Base-by-base conservation (phyloP, 2,888 invertebrate species). In the Anarsia innoxiella region DNA sequence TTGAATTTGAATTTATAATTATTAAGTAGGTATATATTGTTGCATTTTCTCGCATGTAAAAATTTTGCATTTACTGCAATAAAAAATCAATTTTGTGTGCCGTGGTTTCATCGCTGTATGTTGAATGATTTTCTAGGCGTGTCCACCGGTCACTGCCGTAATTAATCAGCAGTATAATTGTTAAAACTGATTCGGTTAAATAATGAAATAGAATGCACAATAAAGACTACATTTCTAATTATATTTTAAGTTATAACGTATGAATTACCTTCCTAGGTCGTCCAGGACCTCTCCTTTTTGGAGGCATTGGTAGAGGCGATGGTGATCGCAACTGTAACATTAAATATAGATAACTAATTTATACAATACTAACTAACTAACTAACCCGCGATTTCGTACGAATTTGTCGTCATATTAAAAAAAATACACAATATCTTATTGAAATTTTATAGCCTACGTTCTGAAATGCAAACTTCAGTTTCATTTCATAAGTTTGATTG, bases 221-320 rank as follows among this genome's bases (percentile, higher is more conserved):
- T 9, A 9, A 3, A 3, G 4, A n/a, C 8, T 25, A 4, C 5
- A 25, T 25, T 25, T 25, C 5, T 25, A 8, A 19, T 19, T 3
- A 3, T 8, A 19, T 5, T 5, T 3, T 19, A 19, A 19, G 8
- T 5, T 19, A 5, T 19, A 19, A 19, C 19, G n/a, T n/a, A n/a
- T n/a, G n/a, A 19, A 19, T 50, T 60, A 83, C 83, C 70, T 84
- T 84, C 43, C 83, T 70, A 0, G 83, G 83, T 25, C 83, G 76
- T 0, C 83, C 83, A 0, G 83, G 83, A 0, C 83, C 83, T 33
- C 83, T 58, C 42, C 66, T 66, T 44, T 83, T 83, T 0, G 63
- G 53, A 2, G 75, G 72, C 3, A n/a, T 9, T 0, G 75, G 77
- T 0, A 66, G 37, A 0, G 79, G 80, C 0, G 80, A 75, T 0